Evolutionary conservation across 2,797 vertebrate species (phyloP).

Genomic region (Okamejei kenojei): DNA sequence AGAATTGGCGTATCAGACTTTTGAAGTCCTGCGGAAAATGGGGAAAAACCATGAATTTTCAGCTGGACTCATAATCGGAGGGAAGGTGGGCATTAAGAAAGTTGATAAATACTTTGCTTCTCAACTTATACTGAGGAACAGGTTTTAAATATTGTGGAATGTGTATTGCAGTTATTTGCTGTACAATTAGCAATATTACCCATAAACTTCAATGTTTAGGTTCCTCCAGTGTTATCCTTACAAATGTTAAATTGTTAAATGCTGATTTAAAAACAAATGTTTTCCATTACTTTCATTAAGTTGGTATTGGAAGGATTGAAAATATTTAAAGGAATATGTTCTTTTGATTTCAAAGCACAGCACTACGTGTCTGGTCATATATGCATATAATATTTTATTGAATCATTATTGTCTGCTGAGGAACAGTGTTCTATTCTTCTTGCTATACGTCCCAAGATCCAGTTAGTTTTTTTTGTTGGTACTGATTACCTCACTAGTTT

Average conservation of each 20-base stretch:
- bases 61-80: conserved; percentile 89
- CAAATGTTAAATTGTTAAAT: neutral
- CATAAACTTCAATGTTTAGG: neutral
- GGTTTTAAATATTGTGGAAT: neutral
- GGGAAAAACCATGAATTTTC: conserved; percentile 95
- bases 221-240: neutral
- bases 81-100: conserved; percentile 63
- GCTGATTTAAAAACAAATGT: neutral
- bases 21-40: conserved; percentile 83
- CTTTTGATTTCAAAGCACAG: neutral
- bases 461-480: neutral
- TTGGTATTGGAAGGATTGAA: neutral
- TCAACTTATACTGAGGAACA: neutral
- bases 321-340: neutral
- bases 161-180: neutral
- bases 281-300: neutral
- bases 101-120: neutral
- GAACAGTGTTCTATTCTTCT: neutral
- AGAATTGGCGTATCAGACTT: conserved; percentile 93
- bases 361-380: neutral
- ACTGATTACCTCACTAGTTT: neutral
- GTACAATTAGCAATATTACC: neutral
- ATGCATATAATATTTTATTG: neutral
- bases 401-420: neutral
- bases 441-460: neutral